A percentile compares a stretch with the other conserved stretches of the same genome.
Evolutionary conservation across 2,797 vertebrate species (phyloP).

Genomic region (Salarias fasciatus): DNA sequence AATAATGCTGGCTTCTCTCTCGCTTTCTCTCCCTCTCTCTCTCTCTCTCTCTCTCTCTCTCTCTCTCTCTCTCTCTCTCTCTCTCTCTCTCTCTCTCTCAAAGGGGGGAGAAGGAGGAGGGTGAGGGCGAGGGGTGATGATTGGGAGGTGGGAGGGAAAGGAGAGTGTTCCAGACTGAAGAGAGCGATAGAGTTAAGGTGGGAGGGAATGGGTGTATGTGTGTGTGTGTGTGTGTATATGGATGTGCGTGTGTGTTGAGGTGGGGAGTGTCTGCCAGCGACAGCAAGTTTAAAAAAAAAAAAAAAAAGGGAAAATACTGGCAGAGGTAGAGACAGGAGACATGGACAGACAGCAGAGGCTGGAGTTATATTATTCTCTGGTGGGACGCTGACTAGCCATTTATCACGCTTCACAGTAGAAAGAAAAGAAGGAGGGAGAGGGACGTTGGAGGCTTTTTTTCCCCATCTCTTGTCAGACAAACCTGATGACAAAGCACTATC

Average conservation of each 20-base stretch:
- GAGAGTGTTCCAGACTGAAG: constrained; percentile 49
- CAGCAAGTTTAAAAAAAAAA: constrained; percentile 21
- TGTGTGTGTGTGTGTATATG: constrained; percentile 29
- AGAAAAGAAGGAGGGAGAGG: constrained; percentile 33
- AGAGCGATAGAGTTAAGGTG: constrained; percentile 65
- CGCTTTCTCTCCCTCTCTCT: too few species aligned
- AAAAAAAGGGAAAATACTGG: constrained; percentile 61
- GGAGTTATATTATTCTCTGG: constrained; percentile 73
- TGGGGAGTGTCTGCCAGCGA: constrained; percentile 39
- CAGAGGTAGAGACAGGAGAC: constrained; percentile 56
- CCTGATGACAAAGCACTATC: constrained; percentile 78
- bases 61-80: too few species aligned
- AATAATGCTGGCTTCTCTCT: constrained; percentile 78
- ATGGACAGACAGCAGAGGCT: constrained; percentile 62
- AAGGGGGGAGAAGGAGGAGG: constrained; percentile 11
- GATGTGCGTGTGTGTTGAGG: constrained; percentile 2
- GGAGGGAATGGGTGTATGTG: constrained; percentile 43
- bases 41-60: constrained; percentile 36
- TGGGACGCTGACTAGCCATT: constrained; percentile 76
- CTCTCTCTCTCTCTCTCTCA: too few species aligned
- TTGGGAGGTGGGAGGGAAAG: constrained; percentile 45
- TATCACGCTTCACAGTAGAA: constrained; percentile 66
- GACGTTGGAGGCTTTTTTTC: constrained; percentile 23
- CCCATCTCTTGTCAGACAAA: constrained; percentile 69
- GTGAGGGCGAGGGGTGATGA: constrained; percentile 40